Evolutionary conservation across 2,113 vertebrate species (phyloP).

Genomic region (Malaclemys terrapin): DNA sequence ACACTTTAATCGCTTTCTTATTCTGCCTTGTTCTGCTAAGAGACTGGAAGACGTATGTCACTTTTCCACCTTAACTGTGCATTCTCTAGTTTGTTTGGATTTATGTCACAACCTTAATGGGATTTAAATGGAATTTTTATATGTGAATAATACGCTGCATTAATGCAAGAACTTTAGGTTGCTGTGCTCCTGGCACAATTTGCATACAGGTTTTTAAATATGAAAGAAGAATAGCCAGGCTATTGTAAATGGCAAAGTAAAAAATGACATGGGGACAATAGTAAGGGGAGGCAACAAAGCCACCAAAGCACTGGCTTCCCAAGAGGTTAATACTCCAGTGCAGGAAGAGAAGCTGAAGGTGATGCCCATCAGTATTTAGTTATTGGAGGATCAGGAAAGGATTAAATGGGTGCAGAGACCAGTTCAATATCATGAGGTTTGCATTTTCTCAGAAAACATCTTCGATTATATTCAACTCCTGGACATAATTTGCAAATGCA

Average conservation of each 20-base stretch:
- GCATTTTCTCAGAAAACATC: slow-evolving; percentile 26
- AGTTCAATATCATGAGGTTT: slow-evolving; percentile 38
- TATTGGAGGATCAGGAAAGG: background rate
- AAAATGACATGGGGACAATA: background rate
- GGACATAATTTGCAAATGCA: slow-evolving; percentile 24
- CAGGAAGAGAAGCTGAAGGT: slow-evolving; percentile 22
- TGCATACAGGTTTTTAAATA: slow-evolving; percentile 85
- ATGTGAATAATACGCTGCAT: slow-evolving; percentile 83
- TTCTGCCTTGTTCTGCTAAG: slow-evolving; percentile 60
- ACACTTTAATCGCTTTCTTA: slow-evolving; percentile 65
- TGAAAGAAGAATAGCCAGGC: slow-evolving; percentile 77
- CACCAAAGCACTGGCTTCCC: background rate
- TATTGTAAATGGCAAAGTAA: slow-evolving; percentile 70
- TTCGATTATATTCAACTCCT: background rate
- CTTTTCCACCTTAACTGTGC: slow-evolving; percentile 81
- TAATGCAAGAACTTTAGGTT: slow-evolving; percentile 78
- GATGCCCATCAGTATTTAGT: slow-evolving; percentile 49
- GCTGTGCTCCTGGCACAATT: slow-evolving; percentile 74
- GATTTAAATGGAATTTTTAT: slow-evolving; percentile 87
- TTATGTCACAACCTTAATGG: slow-evolving; percentile 87
- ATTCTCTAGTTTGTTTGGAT: slow-evolving; percentile 87
- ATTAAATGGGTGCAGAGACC: slow-evolving; percentile 37
- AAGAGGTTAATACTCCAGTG: slow-evolving; percentile 40
- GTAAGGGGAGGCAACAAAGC: slow-evolving; percentile 1
- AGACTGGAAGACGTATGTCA: slow-evolving; percentile 81